Conservation (phyloP, 2,888 invertebrate genomes). For the Epinotia ramella region DNA sequence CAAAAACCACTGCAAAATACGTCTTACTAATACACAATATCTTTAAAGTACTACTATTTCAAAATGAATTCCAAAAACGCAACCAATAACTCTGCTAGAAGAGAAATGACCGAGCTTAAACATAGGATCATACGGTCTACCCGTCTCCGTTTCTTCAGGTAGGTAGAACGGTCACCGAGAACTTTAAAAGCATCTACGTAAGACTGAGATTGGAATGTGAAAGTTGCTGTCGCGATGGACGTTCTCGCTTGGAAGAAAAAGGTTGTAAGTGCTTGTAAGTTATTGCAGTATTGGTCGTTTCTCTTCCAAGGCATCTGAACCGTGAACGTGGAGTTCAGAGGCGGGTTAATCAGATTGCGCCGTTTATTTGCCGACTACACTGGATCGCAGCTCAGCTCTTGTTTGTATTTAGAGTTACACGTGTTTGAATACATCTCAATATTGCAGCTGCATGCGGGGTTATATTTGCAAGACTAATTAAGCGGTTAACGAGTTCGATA, state of each 20-base stretch:
- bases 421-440: conserved; percentile 42
- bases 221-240: conserved; percentile 10
- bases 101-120: conserved; percentile 23
- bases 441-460: conserved; percentile 29
- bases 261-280: background rate
- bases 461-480: conserved; percentile 19
- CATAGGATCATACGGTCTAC: conserved; percentile 24
- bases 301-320: background rate
- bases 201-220: conserved; percentile 10
- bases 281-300: background rate
- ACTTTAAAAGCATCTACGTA: conserved; percentile 8
- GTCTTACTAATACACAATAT: background rate
- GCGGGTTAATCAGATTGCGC: conserved; percentile 39
- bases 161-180: background rate
- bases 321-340: conserved; percentile 29
- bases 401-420: conserved; percentile 41
- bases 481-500: conserved; percentile 18
- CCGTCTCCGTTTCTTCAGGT: conserved; percentile 12
- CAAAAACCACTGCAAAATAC: background rate
- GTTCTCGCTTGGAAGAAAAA: background rate
- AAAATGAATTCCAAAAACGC: conserved; percentile 4
- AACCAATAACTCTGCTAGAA: conserved; percentile 10
- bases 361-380: conserved; percentile 40
- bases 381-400: conserved; percentile 36
- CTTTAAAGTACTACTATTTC: background rate